Conservation (phyloP, 2,113 vertebrate genomes). For the Suncus etruscus region DNA sequence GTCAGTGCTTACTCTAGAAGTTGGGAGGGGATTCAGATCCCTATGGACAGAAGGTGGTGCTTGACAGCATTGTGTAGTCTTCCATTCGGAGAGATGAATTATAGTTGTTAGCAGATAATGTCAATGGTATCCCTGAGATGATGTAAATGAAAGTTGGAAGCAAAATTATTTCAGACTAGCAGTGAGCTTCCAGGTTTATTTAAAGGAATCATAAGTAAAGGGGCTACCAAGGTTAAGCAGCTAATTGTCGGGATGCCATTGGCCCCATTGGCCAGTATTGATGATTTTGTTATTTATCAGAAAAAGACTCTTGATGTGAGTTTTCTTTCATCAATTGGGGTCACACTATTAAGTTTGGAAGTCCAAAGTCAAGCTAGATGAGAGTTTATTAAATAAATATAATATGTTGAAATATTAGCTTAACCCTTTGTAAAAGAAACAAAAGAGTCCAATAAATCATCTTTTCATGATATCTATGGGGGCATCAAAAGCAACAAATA, state of each 20-base stretch:
- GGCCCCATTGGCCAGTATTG: not conserved
- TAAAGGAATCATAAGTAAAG: not conserved
- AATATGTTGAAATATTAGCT: not conserved
- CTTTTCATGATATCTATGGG: not conserved
- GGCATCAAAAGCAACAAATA: not conserved
- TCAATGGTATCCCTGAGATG: conserved; percentile 64
- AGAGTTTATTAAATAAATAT: conserved; percentile 30
- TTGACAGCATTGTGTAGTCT: not conserved
- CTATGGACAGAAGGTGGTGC: not conserved
- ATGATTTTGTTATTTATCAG: conserved; percentile 35
- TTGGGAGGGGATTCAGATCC: not conserved
- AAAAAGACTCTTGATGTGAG: conserved; percentile 2
- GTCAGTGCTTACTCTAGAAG: not conserved
- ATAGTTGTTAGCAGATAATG: conserved; percentile 47
- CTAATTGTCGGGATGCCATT: not conserved
- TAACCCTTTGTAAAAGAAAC: not conserved
- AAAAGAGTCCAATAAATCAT: not conserved
- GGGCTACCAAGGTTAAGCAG: not conserved
- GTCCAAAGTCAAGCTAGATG: not conserved
- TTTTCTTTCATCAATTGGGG: not conserved
- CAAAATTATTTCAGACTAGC: conserved; percentile 49
- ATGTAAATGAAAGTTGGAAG: conserved; percentile 42
- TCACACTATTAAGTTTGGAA: conserved; percentile 36
- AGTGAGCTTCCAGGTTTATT: not conserved
- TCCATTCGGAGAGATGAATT: conserved; percentile 52